Conservation (phyloP, 2,797 vertebrate genomes). For the Tauraco hartlaubi region DNA sequence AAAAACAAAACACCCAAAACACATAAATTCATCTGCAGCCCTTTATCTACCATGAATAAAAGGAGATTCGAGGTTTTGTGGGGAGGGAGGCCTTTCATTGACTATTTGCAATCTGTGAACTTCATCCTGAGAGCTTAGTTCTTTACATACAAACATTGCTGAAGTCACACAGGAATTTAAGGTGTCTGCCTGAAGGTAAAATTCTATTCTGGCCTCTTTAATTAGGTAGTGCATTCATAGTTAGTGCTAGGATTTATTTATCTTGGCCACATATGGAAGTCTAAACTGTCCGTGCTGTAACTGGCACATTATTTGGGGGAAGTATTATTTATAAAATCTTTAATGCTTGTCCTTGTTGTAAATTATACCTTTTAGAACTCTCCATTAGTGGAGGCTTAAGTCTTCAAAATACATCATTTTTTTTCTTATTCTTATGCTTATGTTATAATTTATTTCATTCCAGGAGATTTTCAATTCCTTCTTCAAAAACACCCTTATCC, state of each 20-base stretch:
- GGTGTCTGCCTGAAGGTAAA: not conserved
- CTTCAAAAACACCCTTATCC: not conserved
- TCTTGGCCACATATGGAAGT: not conserved
- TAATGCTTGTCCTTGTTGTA: not conserved
- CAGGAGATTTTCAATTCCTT: not conserved
- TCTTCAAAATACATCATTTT: not conserved
- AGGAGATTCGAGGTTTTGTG: not conserved
- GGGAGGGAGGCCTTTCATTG: not conserved
- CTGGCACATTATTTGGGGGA: not conserved
- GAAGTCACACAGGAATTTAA: not conserved
- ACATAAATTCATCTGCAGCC: not conserved
- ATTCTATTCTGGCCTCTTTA: not conserved
- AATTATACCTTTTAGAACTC: not conserved
- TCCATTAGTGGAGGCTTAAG: not conserved
- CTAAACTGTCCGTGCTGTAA: not conserved
- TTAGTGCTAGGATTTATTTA: not conserved
- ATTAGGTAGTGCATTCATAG: not conserved
- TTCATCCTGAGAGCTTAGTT: not conserved
- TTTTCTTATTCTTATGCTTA: not conserved
- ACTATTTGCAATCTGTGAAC: not conserved
- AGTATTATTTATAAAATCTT: not conserved
- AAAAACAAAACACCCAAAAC: no score
- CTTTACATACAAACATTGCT: not conserved
- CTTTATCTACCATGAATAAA: not conserved
- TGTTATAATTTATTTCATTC: not conserved